Percentiles rank a stretch among this genome's conserved stretches.
Evolutionary conservation across 2,888 invertebrate genomes (phyloP).

Genomic region (Diaprepes abbreviatus): DNA sequence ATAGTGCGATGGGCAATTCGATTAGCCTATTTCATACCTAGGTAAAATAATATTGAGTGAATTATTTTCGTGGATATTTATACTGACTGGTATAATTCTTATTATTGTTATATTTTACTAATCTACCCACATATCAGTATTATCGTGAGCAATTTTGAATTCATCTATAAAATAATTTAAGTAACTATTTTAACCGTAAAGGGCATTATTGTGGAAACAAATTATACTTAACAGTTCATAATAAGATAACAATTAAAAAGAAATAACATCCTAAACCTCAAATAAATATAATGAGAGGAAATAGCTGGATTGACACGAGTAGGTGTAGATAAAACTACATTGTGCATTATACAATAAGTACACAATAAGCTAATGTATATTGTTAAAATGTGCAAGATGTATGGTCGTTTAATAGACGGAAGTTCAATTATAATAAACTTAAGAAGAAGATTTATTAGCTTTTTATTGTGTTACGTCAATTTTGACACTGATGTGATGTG

Average conservation of each 20-base stretch:
- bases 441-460: conserved; percentile 33
- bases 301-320: conserved; percentile 33
- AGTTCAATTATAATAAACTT: conserved; percentile 33
- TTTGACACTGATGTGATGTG: conserved; percentile 18
- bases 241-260: not conserved
- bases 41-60: too few relatives aligned
- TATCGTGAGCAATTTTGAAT: too few relatives aligned
- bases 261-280: not conserved
- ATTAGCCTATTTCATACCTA: too few relatives aligned
- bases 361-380: conserved; percentile 39
- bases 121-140: too few relatives aligned
- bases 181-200: too few relatives aligned
- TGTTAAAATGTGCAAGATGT: conserved; percentile 34
- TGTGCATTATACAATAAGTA: conserved; percentile 30
- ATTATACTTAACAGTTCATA: too few relatives aligned
- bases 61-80: too few relatives aligned
- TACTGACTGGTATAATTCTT: too few relatives aligned
- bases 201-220: too few relatives aligned
- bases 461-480: conserved; percentile 26
- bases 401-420: conserved; percentile 34
- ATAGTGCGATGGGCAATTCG: too few relatives aligned
- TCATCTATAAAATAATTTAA: too few relatives aligned
- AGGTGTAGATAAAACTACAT: conserved; percentile 43
- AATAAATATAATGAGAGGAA: conserved; percentile 26
- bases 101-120: too few relatives aligned